phyloP scores from a whole-genome alignment of 2,113 vertebrate species.

The Cromileptes altivelis region DNA sequence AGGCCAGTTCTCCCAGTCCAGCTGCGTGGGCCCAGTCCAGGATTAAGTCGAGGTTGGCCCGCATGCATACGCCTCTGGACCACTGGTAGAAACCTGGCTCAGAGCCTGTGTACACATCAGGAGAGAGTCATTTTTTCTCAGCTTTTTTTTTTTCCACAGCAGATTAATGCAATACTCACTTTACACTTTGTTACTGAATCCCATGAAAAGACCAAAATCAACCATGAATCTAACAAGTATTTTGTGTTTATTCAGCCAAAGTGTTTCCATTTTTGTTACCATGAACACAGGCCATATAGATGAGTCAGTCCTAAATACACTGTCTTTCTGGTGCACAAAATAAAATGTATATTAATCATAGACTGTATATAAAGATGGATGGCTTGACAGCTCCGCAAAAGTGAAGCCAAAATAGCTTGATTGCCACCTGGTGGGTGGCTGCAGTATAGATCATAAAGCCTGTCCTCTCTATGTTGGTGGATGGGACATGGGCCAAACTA shows the following conservation, averaged over 20 bases:
- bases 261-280: not conserved
- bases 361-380: too few relatives aligned
- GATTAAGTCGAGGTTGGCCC: slow-evolving; percentile 84
- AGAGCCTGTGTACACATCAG: slow-evolving; percentile 75
- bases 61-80: slow-evolving; percentile 83
- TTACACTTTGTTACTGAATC: not conserved
- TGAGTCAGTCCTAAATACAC: not conserved
- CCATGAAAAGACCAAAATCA: not conserved
- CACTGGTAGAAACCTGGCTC: slow-evolving; percentile 86
- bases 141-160: not conserved
- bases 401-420: too few relatives aligned
- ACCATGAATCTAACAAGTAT: not conserved
- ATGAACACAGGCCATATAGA: not conserved
- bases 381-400: too few relatives aligned
- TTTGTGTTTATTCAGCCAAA: not conserved
- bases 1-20: slow-evolving; percentile 81
- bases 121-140: not conserved
- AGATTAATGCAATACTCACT: not conserved
- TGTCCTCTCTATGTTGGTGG: too few relatives aligned
- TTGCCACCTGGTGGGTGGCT: too few relatives aligned
- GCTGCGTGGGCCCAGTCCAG: slow-evolving; percentile 84
- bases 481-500: too few relatives aligned
- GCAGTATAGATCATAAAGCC: too few relatives aligned
- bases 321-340: not conserved
- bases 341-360: not conserved